Evolutionary conservation across 2,113 vertebrate species (phyloP), one percentile per base, ranked within the genome.

Genomic region (Corydoras sp.): DNA sequence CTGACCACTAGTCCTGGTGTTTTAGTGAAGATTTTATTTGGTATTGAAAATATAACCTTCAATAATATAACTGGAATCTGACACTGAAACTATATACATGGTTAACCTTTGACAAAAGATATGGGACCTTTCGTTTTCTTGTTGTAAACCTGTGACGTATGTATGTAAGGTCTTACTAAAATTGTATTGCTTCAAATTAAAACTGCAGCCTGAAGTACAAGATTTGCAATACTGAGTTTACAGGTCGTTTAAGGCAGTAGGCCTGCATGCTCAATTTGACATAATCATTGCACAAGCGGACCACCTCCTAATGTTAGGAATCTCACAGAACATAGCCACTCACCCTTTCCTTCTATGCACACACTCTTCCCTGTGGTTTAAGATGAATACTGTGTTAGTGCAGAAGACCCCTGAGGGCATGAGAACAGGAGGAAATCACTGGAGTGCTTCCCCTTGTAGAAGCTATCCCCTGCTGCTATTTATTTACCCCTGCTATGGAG

Each of bases 241-340:
- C 80, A 51, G 67, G 62, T 58, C 72, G 76, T 81, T 74, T 76
- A 71, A 82, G 81, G 18, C 18, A 75, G 60, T 80, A 81, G 74
- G 74, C 68, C 81, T 82, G 70, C 84, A 85, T 82, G 85, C 86
- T 88, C 83, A 83, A 86, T 86, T 87, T 84, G 88, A 75, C 75
- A 79, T 79, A 85, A 88, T 84, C 85, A 80, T 43, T 9, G 56
- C 73, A 73, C 79, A 73, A 85, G 79, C 77, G 77, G 77, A 74
- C 73, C 81, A 80, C 73, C 78, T 80, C 62, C 75, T 58, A 69
- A 80, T 83, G 80, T 53, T 29, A 54, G 50, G 29, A 62, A 61
- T 54, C 30, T 24, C 50, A 32, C 32, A 51, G n/a, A 58, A 63
- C 60, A 63, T 50, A 29, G 8, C 14, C 50, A 14, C 32, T 18